phyloP scores from a whole-genome alignment of 64 coral and sea anemone genomes.

The Astreopora myriophthalma region DNA sequence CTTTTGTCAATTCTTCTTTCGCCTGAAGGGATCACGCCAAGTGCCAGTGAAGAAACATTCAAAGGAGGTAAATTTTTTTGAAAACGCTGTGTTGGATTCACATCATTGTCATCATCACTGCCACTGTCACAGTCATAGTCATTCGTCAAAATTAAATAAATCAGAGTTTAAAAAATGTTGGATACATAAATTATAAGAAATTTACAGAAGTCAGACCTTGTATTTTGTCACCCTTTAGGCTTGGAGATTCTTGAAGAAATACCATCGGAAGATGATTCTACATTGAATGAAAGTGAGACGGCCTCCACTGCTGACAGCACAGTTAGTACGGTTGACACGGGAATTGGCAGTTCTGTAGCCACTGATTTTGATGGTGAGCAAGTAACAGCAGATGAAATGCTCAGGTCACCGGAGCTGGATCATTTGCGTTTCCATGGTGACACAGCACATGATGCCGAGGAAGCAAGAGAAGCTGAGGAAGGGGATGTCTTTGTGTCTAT shows the following conservation, averaged over 20 bases:
- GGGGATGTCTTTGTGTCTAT: slow-evolving; percentile 8
- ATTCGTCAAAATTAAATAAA: too few relatives aligned
- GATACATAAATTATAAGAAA: too few relatives aligned
- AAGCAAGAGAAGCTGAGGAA: not conserved
- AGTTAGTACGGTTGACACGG: slow-evolving; percentile 26
- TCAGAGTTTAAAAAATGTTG: too few relatives aligned
- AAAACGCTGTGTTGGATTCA: too few relatives aligned
- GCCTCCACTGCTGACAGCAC: slow-evolving; percentile 13
- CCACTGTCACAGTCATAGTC: too few relatives aligned
- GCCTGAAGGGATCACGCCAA: slow-evolving; percentile 84
- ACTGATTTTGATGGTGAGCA: slow-evolving; percentile 36
- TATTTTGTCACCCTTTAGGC: not conserved
- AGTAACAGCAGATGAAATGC: slow-evolving; percentile 42
- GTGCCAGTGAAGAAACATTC: slow-evolving; percentile 24
- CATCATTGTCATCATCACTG: too few relatives aligned
- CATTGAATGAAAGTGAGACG: slow-evolving; percentile 4
- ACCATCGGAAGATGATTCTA: not conserved
- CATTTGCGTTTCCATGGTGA: slow-evolving; percentile 6
- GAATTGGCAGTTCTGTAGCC: slow-evolving; percentile 10
- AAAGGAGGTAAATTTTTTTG: slow-evolving; percentile 46
- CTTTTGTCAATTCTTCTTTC: slow-evolving; percentile 75
- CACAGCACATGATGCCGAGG: not conserved
- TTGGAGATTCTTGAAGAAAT: slow-evolving; percentile 4
- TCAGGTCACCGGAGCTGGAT: slow-evolving; percentile 22
- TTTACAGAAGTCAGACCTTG: not conserved